Evolutionary conservation across 1,140 invertebrate species (phyloP).

Genomic region (Lordiphosa clarofinis): DNA sequence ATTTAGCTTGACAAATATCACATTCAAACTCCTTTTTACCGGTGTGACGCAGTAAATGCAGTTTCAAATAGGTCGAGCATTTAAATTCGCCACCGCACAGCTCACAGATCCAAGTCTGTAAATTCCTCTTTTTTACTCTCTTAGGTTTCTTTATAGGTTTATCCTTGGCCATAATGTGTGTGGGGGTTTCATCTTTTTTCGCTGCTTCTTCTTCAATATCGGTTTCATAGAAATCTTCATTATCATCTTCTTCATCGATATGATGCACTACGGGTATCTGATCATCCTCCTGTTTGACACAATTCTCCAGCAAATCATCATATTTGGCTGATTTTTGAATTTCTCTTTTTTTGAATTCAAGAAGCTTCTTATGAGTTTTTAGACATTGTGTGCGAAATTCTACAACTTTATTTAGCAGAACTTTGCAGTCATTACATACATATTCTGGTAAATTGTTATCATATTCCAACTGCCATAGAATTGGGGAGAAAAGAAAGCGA

Average conservation of each 20-base stretch:
- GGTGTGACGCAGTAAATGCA: conserved; percentile 46
- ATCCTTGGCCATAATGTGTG: neutral
- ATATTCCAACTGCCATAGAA: conserved; percentile 29
- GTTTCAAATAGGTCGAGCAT: conserved; percentile 50
- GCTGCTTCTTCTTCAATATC: neutral
- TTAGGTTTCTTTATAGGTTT: neutral
- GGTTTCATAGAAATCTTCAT: neutral
- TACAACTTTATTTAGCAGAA: conserved; percentile 21
- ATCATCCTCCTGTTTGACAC: neutral
- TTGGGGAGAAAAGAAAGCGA: neutral
- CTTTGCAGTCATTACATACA: conserved; percentile 40
- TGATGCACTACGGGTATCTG: neutral
- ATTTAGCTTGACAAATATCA: conserved; percentile 44
- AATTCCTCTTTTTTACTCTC: neutral
- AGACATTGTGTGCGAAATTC: conserved; percentile 38
- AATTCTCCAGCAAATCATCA: neutral
- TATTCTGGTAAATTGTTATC: conserved; percentile 32
- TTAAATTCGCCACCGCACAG: conserved; percentile 54
- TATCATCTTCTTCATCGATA: neutral
- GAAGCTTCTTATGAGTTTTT: conserved; percentile 27
- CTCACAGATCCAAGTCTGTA: conserved; percentile 51
- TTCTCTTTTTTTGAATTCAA: conserved; percentile 11
- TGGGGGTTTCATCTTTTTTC: neutral
- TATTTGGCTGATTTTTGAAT: neutral
- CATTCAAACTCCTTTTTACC: conserved; percentile 48